Evolutionary conservation across 2,113 vertebrate genomes (phyloP), one percentile per base, ranked within the genome.

Genomic region (Mus pahari): DNA sequence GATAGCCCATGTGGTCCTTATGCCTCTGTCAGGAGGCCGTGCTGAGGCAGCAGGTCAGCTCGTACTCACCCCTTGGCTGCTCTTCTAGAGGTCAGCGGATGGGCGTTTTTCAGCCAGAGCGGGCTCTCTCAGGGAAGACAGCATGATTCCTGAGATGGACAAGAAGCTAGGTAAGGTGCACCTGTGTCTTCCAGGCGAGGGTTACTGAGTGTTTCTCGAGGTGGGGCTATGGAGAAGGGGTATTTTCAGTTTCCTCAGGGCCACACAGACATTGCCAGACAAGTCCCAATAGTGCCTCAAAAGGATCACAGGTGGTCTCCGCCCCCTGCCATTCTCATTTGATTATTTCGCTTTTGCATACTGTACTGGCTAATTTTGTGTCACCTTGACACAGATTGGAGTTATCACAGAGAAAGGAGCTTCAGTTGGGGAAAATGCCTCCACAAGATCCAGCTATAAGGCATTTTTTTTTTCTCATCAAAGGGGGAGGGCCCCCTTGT

Each of bases 61-160:
- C 74, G 78, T n/a, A 5, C 22, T 45, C 3, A 48, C 53, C 14
- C 33, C 31, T 84, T 33, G 55, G 73, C 50, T 0, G 1, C 24
- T 45, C 58, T 50, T 36, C 58, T 50, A 7, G 58, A 66, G 92
- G 70, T 92, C 55, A 64, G 62, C 83, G 1, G 60, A 96, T 96
- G 96, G 90, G 70, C 64, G 36, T 14, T 0, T 5, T 10, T 45
- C 53, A 36, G 36, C 79, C 48, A 36, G 50, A 89, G 42, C 14
- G 58, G 31, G 6, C 26, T 0, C 24, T 74, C 95, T 42, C 86
- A 53, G n/a, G 86, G 68, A 71, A 86, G 88, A 26, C 93, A 91
- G 90, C 42, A 71, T 81, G 86, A 60, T 55, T 89, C 89, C 91
- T 89, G 97, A 96, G 24, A 87, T n/a, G 90, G 90, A 74, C 95